A percentile compares a stretch with the other conserved stretches of the same genome.
phyloP scores from a whole-genome alignment of 2,113 vertebrate genomes.

The Pongo abelii region DNA sequence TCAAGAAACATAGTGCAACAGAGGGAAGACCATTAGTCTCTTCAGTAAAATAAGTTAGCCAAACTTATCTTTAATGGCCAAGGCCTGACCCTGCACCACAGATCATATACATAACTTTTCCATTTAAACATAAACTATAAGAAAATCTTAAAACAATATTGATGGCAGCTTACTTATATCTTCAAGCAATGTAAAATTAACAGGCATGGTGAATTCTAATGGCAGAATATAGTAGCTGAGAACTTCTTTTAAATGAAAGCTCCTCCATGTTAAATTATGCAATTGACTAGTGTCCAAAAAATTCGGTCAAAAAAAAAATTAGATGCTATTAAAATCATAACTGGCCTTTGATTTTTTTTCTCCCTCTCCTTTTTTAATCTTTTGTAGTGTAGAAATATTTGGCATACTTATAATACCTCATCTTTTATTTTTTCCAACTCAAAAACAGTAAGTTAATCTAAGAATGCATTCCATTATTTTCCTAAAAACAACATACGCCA shows the following conservation, averaged over 20 bases:
- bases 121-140: constrained; percentile 19
- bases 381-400: constrained; percentile 47
- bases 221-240: constrained; percentile 32
- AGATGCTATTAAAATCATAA: not conserved
- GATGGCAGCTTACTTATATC: not conserved
- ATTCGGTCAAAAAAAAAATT: not conserved
- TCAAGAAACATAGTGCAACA: not conserved
- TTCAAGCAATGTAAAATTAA: constrained; percentile 45
- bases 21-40: constrained; percentile 49
- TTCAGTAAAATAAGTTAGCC: not conserved
- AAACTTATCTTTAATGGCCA: not conserved
- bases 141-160: constrained; percentile 19
- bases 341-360: not conserved
- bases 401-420: not conserved
- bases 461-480: not conserved
- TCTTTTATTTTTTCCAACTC: constrained; percentile 44
- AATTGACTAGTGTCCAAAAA: constrained; percentile 23
- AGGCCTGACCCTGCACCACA: constrained; percentile 15
- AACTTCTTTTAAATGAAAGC: constrained; percentile 8
- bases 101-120: not conserved
- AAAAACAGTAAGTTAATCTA: not conserved
- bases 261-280: not conserved
- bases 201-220: not conserved
- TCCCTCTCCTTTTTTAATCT: not conserved
- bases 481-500: not conserved